Evolutionary conservation across 2,888 invertebrate genomes (phyloP).

Genomic region (Campopleginae sp.): DNA sequence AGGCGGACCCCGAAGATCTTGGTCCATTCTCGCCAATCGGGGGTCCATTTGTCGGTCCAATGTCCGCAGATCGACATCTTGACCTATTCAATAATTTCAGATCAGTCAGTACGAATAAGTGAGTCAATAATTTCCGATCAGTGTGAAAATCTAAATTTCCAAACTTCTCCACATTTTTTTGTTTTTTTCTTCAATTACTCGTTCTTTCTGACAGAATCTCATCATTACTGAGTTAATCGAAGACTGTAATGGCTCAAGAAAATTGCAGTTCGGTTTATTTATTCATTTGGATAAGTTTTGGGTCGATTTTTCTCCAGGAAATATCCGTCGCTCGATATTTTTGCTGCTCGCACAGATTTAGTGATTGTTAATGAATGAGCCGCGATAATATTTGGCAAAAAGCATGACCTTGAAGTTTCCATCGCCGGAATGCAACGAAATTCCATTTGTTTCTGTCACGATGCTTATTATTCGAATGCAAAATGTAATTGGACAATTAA

Average conservation of each 20-base stretch:
- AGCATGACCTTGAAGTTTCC: no score
- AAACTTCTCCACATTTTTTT: not conserved
- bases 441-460: no score
- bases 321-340: not conserved
- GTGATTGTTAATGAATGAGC: not conserved
- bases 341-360: not conserved
- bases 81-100: slow-evolving; percentile 82
- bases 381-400: not conserved
- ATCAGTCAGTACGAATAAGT: not conserved
- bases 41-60: slow-evolving; percentile 86
- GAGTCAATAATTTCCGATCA: no score
- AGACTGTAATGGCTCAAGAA: not conserved
- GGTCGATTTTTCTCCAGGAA: not conserved
- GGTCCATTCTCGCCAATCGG: slow-evolving; percentile 87
- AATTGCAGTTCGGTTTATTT: not conserved
- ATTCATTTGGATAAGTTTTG: not conserved
- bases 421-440: no score
- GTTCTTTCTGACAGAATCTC: not conserved
- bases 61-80: slow-evolving; percentile 87
- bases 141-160: not conserved
- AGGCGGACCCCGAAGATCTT: slow-evolving; percentile 90
- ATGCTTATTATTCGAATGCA: no score
- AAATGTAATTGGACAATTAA: no score
- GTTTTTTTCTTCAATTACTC: not conserved
- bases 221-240: not conserved